Base-by-base conservation (phyloP, 2,113 vertebrate species). In the Abramis brama region DNA sequence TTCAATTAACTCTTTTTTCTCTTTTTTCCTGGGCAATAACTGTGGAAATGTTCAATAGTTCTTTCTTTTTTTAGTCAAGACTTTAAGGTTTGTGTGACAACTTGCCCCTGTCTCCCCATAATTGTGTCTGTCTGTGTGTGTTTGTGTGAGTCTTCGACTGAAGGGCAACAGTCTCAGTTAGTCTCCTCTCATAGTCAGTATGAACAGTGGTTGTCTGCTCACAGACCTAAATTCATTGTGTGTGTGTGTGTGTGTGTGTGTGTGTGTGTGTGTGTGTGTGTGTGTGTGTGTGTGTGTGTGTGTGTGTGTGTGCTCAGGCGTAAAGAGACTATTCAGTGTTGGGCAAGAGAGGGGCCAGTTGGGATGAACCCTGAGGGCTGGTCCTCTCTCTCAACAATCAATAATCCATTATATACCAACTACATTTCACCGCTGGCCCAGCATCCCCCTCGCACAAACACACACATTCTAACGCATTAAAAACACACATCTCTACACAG, bases 401-500 rank as follows among this genome's bases (percentile, higher is more conserved):
- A 97, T 98, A 97, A 95, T 95, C 96, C 96, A 97, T 98, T 97
- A 98, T 97, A 95, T 95, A 93, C 95, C 93, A 95, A 96, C 95
- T 94, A 93, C 94, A 95, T 93, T 94, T 96, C 86, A 89, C 85
- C 91, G 93, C 92, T 82, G 47, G 68, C 77, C 27, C 68, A 5
- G 30, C 68, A 83, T 73, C 68, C 50, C 79, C 76, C 86, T 90
- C 50, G 87, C 13, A 83, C 85, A 79, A 45, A 47, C 55, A 79
- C 71, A 82, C 78, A 60, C 50, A 79, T 75, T 68, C 83, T 73
- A 80, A 27, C 79, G 89, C 68, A 78, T 47, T 83, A 81, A 60
- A 62, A 79, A 36, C 70, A 79, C 45, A 50, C 59, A 15, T 59
- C 52, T 71, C 52, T 82, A 12, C 21, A 85, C 83, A 84, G 70